phyloP scores from a whole-genome alignment of 2,113 vertebrate species.

The Oreotrochilus melanogaster region DNA sequence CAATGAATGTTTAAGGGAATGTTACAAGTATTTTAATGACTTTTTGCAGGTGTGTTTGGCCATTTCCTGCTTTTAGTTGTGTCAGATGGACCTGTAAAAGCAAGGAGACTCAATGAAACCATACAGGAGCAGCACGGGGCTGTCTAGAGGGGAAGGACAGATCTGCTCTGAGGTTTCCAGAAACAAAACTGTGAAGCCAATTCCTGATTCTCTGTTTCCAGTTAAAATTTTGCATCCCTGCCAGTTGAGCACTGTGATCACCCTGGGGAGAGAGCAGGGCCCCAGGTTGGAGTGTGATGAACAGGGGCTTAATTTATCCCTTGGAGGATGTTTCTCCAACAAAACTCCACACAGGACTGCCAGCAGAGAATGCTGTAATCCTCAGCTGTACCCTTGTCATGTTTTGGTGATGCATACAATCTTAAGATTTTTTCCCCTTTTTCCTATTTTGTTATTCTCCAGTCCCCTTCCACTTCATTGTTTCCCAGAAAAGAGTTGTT shows the following conservation, averaged over 20 bases:
- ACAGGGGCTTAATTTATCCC: not conserved
- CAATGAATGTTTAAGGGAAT: not conserved
- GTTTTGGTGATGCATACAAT: not conserved
- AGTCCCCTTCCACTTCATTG: not conserved
- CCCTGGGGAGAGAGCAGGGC: not conserved
- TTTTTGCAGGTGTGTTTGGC: not conserved
- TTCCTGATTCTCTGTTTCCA: not conserved
- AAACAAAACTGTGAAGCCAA: not conserved
- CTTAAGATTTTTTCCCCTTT: not conserved
- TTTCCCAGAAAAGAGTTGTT: not conserved
- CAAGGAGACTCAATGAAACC: not conserved
- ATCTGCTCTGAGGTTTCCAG: not conserved
- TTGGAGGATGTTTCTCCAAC: not conserved
- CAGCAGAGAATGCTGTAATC: not conserved
- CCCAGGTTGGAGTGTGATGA: not conserved
- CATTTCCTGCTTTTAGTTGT: not conserved
- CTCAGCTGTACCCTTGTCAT: not conserved
- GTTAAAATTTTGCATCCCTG: not conserved
- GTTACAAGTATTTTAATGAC: not conserved
- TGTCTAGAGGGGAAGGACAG: not conserved
- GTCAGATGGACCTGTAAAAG: not conserved
- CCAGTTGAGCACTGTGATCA: not conserved
- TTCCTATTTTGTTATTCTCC: not conserved
- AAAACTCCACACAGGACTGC: not conserved
- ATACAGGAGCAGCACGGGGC: fast-evolving